phyloP scores from a whole-genome alignment of 2,113 vertebrate genomes.

The Epinephelus lanceolatus region DNA sequence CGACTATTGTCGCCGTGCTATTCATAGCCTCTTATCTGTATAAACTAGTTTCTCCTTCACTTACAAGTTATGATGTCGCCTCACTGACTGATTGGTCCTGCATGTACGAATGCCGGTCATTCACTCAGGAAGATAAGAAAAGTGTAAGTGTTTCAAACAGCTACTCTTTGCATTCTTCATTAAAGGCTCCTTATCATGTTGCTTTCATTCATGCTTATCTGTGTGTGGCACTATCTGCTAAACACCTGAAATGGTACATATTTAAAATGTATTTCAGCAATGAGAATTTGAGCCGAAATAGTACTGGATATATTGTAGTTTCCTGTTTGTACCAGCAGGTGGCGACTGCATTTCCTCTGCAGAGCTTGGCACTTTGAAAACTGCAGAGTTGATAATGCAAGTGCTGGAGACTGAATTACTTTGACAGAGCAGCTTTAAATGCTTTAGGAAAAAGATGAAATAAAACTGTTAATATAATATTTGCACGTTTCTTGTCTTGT shows the following conservation, averaged over 20 bases:
- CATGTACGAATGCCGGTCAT: neutral
- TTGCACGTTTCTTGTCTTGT: neutral
- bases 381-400: neutral
- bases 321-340: conserved; percentile 32
- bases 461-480: neutral
- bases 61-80: neutral
- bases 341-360: conserved; percentile 3
- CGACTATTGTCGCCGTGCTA: conserved; percentile 29
- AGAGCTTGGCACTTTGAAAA: neutral
- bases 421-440: neutral
- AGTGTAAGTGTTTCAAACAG: neutral
- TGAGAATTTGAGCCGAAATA: neutral
- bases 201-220: neutral
- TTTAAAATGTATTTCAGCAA: neutral
- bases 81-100: neutral
- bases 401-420: neutral
- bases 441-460: neutral
- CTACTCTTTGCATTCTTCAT: neutral
- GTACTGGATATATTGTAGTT: neutral
- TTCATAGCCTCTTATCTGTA: conserved; percentile 42
- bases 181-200: neutral
- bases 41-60: conserved; percentile 11
- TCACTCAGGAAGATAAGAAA: neutral
- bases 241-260: neutral
- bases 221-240: neutral